These are phyloP conservation scores for Penaeus vannamei DNA, from an alignment of 1,140 invertebrate genomes.

Conservation along the genomic window DNA sequence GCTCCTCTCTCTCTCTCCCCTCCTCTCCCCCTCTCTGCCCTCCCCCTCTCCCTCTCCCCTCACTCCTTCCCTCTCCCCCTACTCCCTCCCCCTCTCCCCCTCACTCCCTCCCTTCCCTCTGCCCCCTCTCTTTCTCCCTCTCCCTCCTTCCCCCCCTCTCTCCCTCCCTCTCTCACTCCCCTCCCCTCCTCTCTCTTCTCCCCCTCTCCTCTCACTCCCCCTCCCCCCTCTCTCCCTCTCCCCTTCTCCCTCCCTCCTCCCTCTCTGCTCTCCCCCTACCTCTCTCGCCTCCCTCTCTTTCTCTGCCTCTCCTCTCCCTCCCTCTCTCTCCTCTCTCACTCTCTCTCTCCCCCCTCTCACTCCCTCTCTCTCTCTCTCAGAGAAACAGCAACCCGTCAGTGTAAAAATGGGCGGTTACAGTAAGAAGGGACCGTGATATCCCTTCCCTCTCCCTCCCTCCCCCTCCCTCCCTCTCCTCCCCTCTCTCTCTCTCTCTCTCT, in stretches of 20 bases:
- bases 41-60: no score
- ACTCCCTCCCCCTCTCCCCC: no score
- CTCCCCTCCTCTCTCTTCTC: background rate
- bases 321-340: background rate
- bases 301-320: background rate
- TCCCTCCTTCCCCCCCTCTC: background rate
- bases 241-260: background rate
- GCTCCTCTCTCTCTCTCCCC: no score
- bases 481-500: no score
- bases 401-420: background rate
- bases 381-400: background rate
- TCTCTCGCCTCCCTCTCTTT: background rate
- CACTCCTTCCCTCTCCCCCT: no score
- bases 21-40: no score
- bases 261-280: background rate
- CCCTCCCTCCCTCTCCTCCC: no score
- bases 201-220: background rate
- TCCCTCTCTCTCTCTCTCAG: background rate
- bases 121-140: background rate
- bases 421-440: no score
- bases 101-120: background rate
- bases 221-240: background rate
- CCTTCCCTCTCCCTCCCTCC: slow-evolving; percentile 10
- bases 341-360: background rate
- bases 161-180: background rate